Evolutionary conservation across 2,888 invertebrate species (phyloP), one percentile per base, ranked within the genome.

Genomic region (Podabrus alpinus): DNA sequence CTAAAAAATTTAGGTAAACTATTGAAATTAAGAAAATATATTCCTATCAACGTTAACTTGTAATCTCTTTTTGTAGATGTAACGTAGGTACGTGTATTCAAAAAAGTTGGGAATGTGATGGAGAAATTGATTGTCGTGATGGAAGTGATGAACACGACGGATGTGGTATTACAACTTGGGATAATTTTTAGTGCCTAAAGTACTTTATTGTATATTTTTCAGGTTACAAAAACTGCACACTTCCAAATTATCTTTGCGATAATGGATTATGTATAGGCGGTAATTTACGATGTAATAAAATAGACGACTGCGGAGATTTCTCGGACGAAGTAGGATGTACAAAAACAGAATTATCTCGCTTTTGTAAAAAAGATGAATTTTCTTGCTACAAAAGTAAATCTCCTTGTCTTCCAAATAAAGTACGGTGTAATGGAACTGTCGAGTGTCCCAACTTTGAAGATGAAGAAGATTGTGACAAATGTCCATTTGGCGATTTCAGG

Each of bases 401-500:
- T 71, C 86, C 90, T 72, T 92, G 92, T 81, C 79, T 91, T 62
- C 90, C 90, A 1, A 82, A 82, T 24, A 85, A 87, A 0, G 89
- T 89, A 59, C 88, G 88, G 87, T 92, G 87, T 86, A 90, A 83
- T 86, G 90, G 90, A 13, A 90, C 89, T 5, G 83, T 89, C 0
- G 94, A 95, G 75, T 95, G 95, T 82, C 92, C 93, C 0, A 89
- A 91, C 0, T 91, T 91, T 1, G 94, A 94, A 74, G 95, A 95
- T 80, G 95, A 95, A 83, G 72, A 76, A 16, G 82, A 81, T 17
- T 88, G 88, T 74, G 80, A 83, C 7, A 81, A 82, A 19, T 92
- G 92, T 80, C 62, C 15, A 1, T 64, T 64, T n/a, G 62, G 21
- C 7, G 62, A 64, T 19, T 64, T 64, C n/a, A 21, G n/a, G 2